These are phyloP conservation scores for Chironomus tepperi DNA, from an alignment of 1,140 invertebrate genomes.

Conservation along the genomic window DNA sequence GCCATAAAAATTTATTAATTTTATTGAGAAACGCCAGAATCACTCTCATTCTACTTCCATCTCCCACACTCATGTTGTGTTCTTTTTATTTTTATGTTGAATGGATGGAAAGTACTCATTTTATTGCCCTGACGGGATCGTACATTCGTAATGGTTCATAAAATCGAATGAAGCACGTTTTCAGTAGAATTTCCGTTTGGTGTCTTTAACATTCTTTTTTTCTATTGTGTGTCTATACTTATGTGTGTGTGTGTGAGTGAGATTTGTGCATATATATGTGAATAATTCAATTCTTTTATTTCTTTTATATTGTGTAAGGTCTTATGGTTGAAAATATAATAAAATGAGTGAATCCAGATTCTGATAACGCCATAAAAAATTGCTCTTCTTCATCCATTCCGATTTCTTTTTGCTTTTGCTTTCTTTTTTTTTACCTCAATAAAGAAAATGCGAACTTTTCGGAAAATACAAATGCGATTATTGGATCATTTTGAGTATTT, in stretches of 20 bases:
- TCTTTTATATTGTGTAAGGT: too few relatives aligned
- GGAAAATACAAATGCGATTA: too few relatives aligned
- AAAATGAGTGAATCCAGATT: constrained; percentile 3
- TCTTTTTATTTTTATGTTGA: neutral
- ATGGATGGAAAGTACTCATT: constrained; percentile 1
- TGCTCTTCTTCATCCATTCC: neutral
- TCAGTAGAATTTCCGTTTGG: neutral
- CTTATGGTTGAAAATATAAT: neutral
- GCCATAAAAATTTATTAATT: constrained; percentile 24
- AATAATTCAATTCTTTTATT: too few relatives aligned
- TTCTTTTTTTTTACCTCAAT: too few relatives aligned
- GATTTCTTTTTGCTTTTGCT: too few relatives aligned
- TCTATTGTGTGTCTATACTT: neutral
- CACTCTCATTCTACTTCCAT: neutral
- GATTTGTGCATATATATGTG: too few relatives aligned
- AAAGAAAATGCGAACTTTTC: too few relatives aligned
- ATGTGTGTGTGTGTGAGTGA: too few relatives aligned
- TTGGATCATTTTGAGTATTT: too few relatives aligned
- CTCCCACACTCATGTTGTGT: neutral
- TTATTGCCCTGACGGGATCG: neutral
- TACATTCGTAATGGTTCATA: constrained; percentile 1
- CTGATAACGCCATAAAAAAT: constrained; percentile 4
- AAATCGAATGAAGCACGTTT: neutral
- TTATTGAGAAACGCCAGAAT: constrained; percentile 16
- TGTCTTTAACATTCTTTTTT: neutral